A percentile compares a stretch with the other conserved stretches of the same genome.
phyloP scores from a whole-genome alignment of 2,797 vertebrate species.

The Malacoraja senta region DNA sequence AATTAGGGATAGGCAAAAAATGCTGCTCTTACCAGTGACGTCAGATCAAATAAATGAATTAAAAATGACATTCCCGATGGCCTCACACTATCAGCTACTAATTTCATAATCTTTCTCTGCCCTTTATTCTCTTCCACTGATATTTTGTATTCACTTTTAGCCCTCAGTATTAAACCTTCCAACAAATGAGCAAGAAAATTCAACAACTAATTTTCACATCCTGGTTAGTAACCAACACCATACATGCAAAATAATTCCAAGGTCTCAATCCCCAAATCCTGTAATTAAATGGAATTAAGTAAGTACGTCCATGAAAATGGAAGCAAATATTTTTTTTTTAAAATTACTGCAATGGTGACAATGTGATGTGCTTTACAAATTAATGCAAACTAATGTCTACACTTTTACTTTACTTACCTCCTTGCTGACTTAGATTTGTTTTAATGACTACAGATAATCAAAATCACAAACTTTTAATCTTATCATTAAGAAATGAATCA shows the following conservation, averaged over 20 bases:
- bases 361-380: slow-evolving; percentile 15
- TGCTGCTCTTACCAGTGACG: no score
- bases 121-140: background rate
- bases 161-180: background rate
- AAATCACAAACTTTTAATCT: background rate
- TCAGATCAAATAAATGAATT: no score
- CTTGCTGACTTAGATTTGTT: background rate
- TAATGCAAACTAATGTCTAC: background rate
- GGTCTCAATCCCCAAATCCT: background rate
- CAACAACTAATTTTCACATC: background rate
- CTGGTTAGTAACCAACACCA: background rate
- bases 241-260: background rate
- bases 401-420: background rate
- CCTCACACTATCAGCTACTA: background rate
- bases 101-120: background rate
- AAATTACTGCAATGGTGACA: background rate
- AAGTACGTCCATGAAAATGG: background rate
- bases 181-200: background rate
- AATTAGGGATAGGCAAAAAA: no score
- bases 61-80: no score
- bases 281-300: slow-evolving; percentile 35
- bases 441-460: background rate
- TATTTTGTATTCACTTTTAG: slow-evolving; percentile 20
- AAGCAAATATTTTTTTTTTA: background rate
- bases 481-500: slow-evolving; percentile 1